These are phyloP conservation scores for Papilio elwesi DNA, from an alignment of 2,888 invertebrate genomes.

Conservation along the genomic window DNA sequence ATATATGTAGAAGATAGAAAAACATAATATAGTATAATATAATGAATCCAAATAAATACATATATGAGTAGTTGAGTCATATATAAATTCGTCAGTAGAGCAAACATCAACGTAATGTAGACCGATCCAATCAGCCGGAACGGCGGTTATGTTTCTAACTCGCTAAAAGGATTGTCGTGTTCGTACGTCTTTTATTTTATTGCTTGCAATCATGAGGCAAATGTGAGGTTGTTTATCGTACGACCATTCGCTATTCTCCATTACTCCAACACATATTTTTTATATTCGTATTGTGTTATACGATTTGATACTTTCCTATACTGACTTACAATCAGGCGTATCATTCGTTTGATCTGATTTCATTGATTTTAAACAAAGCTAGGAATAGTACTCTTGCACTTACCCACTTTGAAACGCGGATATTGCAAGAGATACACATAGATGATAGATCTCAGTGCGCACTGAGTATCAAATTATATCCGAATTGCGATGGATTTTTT, in stretches of 20 bases:
- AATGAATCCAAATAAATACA: not conserved
- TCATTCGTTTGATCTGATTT: too few species aligned
- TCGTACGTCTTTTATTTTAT: constrained; percentile 28
- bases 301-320: too few species aligned
- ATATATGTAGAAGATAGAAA: too few species aligned
- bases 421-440: too few species aligned
- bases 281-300: not conserved
- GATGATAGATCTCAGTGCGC: too few species aligned
- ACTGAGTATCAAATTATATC: too few species aligned
- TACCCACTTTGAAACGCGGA: too few species aligned
- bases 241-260: constrained; percentile 17
- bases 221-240: constrained; percentile 25
- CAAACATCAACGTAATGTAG: constrained; percentile 21
- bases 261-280: not conserved
- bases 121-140: constrained; percentile 27
- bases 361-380: too few species aligned
- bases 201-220: constrained; percentile 28
- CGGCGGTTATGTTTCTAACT: constrained; percentile 30
- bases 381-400: too few species aligned
- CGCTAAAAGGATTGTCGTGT: constrained; percentile 32
- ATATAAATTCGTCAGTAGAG: not conserved
- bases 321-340: too few species aligned
- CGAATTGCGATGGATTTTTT: too few species aligned
- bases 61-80: not conserved
- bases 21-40: too few species aligned